Percentiles rank a stretch among this genome's conserved stretches.
These are phyloP conservation scores for Uropsilus gracilis DNA, from an alignment of 2,113 vertebrate species.

Conservation along the genomic window DNA sequence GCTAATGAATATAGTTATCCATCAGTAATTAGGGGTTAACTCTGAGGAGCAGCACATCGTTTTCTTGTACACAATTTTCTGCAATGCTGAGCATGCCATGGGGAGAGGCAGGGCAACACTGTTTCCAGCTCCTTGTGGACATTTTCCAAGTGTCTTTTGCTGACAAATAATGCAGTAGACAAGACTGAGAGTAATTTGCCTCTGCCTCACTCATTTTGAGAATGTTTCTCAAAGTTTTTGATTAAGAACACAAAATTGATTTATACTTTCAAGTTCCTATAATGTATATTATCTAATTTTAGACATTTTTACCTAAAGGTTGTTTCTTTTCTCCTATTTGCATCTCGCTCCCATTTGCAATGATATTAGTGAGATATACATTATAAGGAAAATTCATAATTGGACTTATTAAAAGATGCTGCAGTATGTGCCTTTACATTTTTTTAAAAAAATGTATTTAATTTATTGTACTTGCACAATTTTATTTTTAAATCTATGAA, in stretches of 20 bases:
- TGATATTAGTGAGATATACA: not conserved
- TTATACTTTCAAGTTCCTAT: not conserved
- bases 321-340: not conserved
- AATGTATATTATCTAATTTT: not conserved
- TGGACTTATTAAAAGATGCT: not conserved
- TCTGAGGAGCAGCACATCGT: not conserved
- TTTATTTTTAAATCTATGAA: slow-evolving; percentile 2
- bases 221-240: not conserved
- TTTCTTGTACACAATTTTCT: not conserved
- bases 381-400: not conserved
- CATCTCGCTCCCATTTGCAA: not conserved
- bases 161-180: not conserved
- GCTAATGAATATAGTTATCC: not conserved
- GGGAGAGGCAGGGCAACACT: not conserved
- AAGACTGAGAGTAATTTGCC: not conserved
- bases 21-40: not conserved
- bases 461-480: slow-evolving; percentile 37
- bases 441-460: not conserved
- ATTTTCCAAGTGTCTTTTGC: not conserved
- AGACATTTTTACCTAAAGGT: not conserved
- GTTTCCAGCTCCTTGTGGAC: not conserved
- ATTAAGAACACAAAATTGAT: slow-evolving; percentile 2
- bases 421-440: not conserved
- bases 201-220: not conserved
- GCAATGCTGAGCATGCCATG: not conserved